Evolutionary conservation across 2,797 vertebrate genomes (phyloP).

Genomic region (Diplodus sargus): DNA sequence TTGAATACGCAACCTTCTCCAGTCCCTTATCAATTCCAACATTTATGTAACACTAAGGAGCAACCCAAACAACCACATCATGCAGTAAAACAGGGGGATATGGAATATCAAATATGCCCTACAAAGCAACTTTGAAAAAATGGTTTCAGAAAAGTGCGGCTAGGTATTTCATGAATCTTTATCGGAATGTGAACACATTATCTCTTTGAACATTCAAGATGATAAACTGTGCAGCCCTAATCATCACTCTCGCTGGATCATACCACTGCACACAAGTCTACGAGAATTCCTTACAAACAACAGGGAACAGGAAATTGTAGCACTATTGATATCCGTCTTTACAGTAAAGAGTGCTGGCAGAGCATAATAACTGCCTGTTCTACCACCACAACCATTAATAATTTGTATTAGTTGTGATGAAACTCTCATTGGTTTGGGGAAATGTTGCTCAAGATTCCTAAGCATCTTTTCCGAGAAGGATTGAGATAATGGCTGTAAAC

Average conservation of each 20-base stretch:
- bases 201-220: neutral
- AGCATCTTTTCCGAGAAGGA: conserved; percentile 1
- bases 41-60: no score
- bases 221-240: neutral
- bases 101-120: no score
- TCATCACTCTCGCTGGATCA: neutral
- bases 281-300: neutral
- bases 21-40: neutral
- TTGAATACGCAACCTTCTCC: neutral
- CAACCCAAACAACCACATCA: no score
- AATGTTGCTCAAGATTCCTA: conserved; percentile 14
- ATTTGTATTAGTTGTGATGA: conserved; percentile 12
- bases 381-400: neutral
- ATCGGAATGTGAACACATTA: neutral
- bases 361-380: neutral
- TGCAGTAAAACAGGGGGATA: no score
- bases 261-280: neutral
- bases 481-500: neutral
- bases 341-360: conserved; percentile 32
- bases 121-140: no score
- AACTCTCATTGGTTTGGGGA: neutral
- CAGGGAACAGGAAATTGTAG: conserved; percentile 31
- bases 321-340: conserved; percentile 25
- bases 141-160: no score
- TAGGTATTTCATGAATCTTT: no score